These are phyloP conservation scores for Synanthedon tipuliformis DNA, from an alignment of 2,888 invertebrate genomes.

Conservation along the genomic window DNA sequence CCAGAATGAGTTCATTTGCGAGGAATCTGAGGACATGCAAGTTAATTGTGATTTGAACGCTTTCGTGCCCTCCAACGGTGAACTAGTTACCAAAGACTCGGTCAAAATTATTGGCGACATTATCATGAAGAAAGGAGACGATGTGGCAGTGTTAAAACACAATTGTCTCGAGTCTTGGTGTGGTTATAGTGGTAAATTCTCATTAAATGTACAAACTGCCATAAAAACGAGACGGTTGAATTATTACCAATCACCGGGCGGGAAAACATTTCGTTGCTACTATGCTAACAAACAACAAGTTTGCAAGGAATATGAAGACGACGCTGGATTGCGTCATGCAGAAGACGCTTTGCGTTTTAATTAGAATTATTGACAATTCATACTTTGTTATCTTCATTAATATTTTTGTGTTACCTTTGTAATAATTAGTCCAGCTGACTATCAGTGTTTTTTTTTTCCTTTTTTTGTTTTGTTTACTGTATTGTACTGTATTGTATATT, in stretches of 20 bases:
- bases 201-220: slow-evolving; percentile 7
- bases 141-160: slow-evolving; percentile 27
- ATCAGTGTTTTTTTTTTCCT: no score
- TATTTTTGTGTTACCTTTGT: no score
- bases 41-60: slow-evolving; percentile 44
- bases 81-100: slow-evolving; percentile 28
- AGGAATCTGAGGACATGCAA: slow-evolving; percentile 26
- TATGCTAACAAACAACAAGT: slow-evolving; percentile 50
- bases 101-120: slow-evolving; percentile 25
- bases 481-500: no score
- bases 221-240: slow-evolving; percentile 14
- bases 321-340: no score
- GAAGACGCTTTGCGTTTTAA: no score
- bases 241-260: slow-evolving; percentile 15
- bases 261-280: slow-evolving; percentile 43
- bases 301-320: slow-evolving; percentile 23
- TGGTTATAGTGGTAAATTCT: slow-evolving; percentile 33
- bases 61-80: slow-evolving; percentile 31
- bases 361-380: no score
- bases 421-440: no score
- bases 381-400: no score
- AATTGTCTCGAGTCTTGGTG: slow-evolving; percentile 41
- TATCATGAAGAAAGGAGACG: slow-evolving; percentile 33
- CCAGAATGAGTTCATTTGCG: slow-evolving; percentile 54
- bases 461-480: no score